Percentiles rank a stretch among this genome's conserved stretches.
phyloP scores from a whole-genome alignment of 2,797 vertebrate genomes.

The Echeneis naucrates region DNA sequence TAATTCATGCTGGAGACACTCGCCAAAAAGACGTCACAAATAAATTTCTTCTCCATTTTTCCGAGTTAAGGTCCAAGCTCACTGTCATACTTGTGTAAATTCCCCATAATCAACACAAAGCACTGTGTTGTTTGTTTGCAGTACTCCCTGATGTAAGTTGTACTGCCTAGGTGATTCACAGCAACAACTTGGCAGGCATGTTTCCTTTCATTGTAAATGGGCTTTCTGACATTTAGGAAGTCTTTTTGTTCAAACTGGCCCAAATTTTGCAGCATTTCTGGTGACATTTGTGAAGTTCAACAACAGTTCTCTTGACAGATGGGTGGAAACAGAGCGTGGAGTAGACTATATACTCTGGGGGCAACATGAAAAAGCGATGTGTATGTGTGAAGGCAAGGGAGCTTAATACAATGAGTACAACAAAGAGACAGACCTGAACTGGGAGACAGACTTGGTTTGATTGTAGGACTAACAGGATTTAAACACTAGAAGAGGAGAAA shows the following conservation, averaged over 20 bases:
- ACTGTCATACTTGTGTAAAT: neutral
- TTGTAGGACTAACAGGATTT: neutral
- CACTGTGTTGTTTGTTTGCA: neutral
- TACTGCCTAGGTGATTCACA: neutral
- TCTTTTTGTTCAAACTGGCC: slow-evolving; percentile 5
- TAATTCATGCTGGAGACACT: neutral
- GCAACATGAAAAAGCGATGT: slow-evolving; percentile 51
- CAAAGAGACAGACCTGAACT: slow-evolving; percentile 6
- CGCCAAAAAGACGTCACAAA: neutral
- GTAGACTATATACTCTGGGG: slow-evolving; percentile 59
- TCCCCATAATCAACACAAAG: neutral
- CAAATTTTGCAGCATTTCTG: neutral
- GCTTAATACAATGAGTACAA: slow-evolving; percentile 23
- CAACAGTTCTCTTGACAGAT: slow-evolving; percentile 45
- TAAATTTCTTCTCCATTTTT: neutral
- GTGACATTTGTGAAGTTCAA: slow-evolving; percentile 61
- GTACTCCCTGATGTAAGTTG: neutral
- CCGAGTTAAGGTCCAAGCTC: neutral
- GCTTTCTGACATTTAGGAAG: slow-evolving; percentile 31
- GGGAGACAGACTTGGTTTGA: slow-evolving; percentile 13
- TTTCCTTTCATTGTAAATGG: neutral
- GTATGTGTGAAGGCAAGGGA: slow-evolving; percentile 50
- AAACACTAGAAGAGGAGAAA: slow-evolving; percentile 22
- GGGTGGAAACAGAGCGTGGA: slow-evolving; percentile 60
- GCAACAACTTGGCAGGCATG: neutral